Conservation (phyloP, 2,888 invertebrate genomes). For the Resseliella maxima region DNA sequence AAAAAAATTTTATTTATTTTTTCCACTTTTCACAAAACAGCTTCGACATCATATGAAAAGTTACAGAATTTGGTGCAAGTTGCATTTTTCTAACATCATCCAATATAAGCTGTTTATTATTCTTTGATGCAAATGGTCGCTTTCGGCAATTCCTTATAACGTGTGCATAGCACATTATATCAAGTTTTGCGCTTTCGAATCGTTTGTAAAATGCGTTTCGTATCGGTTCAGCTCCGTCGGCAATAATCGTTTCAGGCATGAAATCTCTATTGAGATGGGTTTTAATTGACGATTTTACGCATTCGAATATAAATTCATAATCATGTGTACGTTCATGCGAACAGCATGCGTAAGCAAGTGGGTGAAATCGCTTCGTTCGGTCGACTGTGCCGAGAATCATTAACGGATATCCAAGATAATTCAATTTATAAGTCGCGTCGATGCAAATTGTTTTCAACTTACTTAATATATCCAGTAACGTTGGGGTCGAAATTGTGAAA, state of each 20-base stretch:
- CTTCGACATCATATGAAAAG: not conserved
- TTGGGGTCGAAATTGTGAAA: not conserved
- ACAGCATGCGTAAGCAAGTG: not conserved
- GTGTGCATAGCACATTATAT: slow-evolving; percentile 3
- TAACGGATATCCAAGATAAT: not conserved
- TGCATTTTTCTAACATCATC: not conserved
- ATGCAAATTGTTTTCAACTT: not conserved
- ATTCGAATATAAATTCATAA: not conserved
- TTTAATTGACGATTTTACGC: not conserved
- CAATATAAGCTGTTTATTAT: not conserved
- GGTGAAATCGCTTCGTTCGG: not conserved
- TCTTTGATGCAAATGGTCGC: not conserved
- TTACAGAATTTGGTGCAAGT: not conserved
- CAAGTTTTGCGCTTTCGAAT: not conserved
- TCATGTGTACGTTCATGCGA: not conserved
- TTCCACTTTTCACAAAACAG: not conserved
- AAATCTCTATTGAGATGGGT: not conserved
- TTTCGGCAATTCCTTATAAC: not conserved
- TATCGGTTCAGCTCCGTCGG: not conserved
- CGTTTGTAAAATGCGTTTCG: not conserved
- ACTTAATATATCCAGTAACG: not conserved
- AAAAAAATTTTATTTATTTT: too few relatives aligned
- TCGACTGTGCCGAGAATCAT: not conserved
- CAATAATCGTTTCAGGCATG: not conserved
- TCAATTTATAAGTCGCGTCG: not conserved